These are phyloP conservation scores for Gastrophysa polygoni DNA, from an alignment of 2,888 invertebrate species.

Conservation along the genomic window DNA sequence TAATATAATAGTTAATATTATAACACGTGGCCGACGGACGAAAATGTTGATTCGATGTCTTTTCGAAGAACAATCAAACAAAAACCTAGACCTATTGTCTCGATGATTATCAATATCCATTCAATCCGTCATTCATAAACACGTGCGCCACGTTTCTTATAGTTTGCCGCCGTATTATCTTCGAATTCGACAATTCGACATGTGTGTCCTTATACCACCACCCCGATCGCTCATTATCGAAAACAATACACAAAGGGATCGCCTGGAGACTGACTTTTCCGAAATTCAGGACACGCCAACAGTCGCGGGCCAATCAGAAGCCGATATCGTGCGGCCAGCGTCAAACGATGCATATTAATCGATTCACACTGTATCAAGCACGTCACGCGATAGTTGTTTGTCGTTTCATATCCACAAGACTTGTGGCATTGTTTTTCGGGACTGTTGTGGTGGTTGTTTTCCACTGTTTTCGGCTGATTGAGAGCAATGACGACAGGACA, in stretches of 20 bases:
- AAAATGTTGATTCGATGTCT: no score
- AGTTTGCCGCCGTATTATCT: slow-evolving; percentile 37
- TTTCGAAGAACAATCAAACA: no score
- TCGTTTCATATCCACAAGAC: slow-evolving; percentile 36
- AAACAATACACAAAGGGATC: slow-evolving; percentile 39
- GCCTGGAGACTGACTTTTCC: slow-evolving; percentile 23
- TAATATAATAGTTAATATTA: no score
- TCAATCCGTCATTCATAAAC: background rate
- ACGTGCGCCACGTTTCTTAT: background rate
- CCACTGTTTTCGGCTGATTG: no score
- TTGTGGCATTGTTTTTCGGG: slow-evolving; percentile 27
- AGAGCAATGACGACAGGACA: no score
- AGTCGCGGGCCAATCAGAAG: slow-evolving; percentile 26
- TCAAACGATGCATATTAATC: slow-evolving; percentile 40
- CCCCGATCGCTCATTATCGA: slow-evolving; percentile 45
- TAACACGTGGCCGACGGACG: no score
- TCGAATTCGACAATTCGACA: slow-evolving; percentile 49
- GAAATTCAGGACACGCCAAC: slow-evolving; percentile 30
- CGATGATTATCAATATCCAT: background rate
- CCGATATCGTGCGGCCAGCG: slow-evolving; percentile 28
- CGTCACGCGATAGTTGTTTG: slow-evolving; percentile 38
- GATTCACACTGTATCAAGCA: slow-evolving; percentile 39
- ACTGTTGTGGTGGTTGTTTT: no score
- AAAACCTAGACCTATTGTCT: background rate
- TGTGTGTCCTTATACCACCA: slow-evolving; percentile 52